Evolutionary conservation across 2,113 vertebrate species (phyloP).

Genomic region (Bos taurus): ARS-UCD2.0 NC_037329.1:12403501-12404000

Average conservation of each 20-base stretch:
- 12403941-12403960: neutral
- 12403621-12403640: neutral
- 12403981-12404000: neutral
- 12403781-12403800: neutral
- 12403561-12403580: neutral
- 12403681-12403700: neutral
- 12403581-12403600: neutral
- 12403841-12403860: no score
- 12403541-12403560: neutral
- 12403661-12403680: accelerated
- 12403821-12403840: no score
- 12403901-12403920: no score
- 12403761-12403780: neutral
- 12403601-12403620: neutral
- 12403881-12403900: no score
- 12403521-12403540: neutral
- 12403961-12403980: neutral
- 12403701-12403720: neutral
- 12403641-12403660: neutral
- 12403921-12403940: neutral
- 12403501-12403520: neutral
- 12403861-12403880: no score
- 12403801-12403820: neutral
- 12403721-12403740: accelerated
- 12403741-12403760: neutral